phyloP scores from a whole-genome alignment of 2,113 vertebrate genomes.

The Myanophis thanlyinensis region DNA sequence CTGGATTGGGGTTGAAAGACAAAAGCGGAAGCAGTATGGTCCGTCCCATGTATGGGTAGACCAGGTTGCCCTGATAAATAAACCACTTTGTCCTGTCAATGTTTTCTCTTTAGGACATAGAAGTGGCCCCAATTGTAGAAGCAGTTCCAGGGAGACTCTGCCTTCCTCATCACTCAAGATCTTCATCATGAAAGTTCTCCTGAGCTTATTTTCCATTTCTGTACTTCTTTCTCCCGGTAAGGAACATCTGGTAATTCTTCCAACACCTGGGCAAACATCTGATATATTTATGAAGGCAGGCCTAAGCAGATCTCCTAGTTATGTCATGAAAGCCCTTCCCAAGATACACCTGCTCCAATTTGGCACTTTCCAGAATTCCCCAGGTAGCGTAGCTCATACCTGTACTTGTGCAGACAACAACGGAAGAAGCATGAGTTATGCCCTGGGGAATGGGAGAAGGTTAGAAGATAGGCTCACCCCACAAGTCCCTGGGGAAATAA shows the following conservation, averaged over 20 bases:
- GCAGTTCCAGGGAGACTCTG: neutral
- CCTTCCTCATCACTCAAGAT: neutral
- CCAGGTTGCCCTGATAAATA: too few relatives aligned
- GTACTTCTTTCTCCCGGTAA: neutral
- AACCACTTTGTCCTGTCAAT: neutral
- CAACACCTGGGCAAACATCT: neutral
- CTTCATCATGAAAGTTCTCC: neutral
- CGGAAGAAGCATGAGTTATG: neutral
- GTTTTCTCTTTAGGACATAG: neutral
- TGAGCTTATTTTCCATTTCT: neutral
- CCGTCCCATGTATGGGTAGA: too few relatives aligned
- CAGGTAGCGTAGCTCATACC: neutral
- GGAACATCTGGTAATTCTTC: neutral
- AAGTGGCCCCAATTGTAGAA: neutral
- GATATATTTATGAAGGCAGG: neutral
- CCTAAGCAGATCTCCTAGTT: neutral
- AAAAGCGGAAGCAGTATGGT: too few relatives aligned
- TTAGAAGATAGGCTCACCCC: neutral
- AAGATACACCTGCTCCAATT: neutral
- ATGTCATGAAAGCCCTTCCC: neutral
- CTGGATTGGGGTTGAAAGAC: too few relatives aligned
- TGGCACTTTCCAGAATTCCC: neutral
- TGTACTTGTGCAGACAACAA: neutral
- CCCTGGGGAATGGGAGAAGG: neutral
- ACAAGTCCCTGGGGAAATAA: neutral